Conservation (phyloP, 2,888 invertebrate genomes). For the Euclidia mi region DNA sequence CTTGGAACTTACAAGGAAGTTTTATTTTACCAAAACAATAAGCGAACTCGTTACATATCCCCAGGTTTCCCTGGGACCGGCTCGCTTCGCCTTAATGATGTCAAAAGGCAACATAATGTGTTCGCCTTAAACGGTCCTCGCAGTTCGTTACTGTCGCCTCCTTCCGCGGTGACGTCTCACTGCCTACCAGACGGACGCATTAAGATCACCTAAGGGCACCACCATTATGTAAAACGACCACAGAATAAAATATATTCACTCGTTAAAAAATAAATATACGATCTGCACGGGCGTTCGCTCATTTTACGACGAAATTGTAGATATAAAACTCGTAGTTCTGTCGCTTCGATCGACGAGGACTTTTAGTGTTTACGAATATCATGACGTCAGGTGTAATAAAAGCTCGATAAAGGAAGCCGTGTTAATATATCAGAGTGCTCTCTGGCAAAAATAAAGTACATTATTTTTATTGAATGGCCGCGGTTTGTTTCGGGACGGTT, state of each 20-base stretch:
- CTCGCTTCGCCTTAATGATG: slow-evolving; percentile 81
- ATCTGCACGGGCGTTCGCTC: slow-evolving; percentile 46
- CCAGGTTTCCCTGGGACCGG: slow-evolving; percentile 63
- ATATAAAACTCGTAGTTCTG: slow-evolving; percentile 41
- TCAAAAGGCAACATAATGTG: slow-evolving; percentile 86
- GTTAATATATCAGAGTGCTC: slow-evolving; percentile 72
- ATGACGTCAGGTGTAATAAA: slow-evolving; percentile 65
- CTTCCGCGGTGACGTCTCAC: slow-evolving; percentile 79
- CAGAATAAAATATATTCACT: slow-evolving; percentile 67
- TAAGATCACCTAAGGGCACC: slow-evolving; percentile 65
- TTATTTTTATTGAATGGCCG: too few species aligned
- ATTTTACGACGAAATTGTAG: slow-evolving; percentile 57
- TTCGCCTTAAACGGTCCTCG: slow-evolving; percentile 78
- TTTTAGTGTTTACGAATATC: slow-evolving; percentile 72
- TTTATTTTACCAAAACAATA: slow-evolving; percentile 64
- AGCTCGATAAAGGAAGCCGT: slow-evolving; percentile 68
- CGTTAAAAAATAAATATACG: slow-evolving; percentile 69
- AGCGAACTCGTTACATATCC: slow-evolving; percentile 58
- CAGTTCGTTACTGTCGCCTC: slow-evolving; percentile 85
- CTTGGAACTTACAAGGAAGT: slow-evolving; percentile 50
- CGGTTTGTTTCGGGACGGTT: too few species aligned
- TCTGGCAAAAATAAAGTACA: slow-evolving; percentile 64
- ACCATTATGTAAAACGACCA: slow-evolving; percentile 66
- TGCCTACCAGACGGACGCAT: slow-evolving; percentile 72
- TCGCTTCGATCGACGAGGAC: slow-evolving; percentile 27